Evolutionary conservation across 2,113 vertebrate genomes (phyloP), one percentile per base, ranked within the genome.

Genomic region (Calonectris borealis): DNA sequence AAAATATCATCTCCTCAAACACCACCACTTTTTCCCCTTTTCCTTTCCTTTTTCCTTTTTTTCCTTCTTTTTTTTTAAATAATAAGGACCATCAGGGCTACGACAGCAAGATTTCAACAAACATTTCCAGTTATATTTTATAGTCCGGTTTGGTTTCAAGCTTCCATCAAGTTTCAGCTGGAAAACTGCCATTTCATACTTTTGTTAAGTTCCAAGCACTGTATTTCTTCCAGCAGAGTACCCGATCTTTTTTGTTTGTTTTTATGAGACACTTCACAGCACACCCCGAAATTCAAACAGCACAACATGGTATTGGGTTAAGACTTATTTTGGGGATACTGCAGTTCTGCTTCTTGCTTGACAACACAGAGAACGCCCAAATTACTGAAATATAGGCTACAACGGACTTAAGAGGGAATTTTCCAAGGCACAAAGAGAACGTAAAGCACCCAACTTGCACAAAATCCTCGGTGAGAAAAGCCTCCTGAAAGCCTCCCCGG

Each of bases 291-390:
- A 64, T 24, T 36, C 40, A n/a, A 90, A 65, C 20, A 48, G 31
- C 4, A n/a, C 31, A 11, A 34, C 1, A 1, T 1, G 16, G 62
- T 42, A 21, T 44, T 6, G 2, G 36, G 16, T 25, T 16, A 54
- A 66, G 49, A 25, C 16, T 46, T 38, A 46, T 31, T n/a, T 3
- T 6, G 17, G 26, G 15, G 51, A 79, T 60, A 71, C 32, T 3
- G 20, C 72, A 75, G 40, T 25, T 40, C 54, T 61, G 60, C 29
- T 42, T 19, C 44, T 42, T 55, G 29, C n/a, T 69, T 42, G 13
- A 15, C 29, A 65, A 24, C 25, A 19, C 0, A 40, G 34, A 55
- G 88, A 90, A 46, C 4, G 1, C 25, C 29, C 26, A 10, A 46
- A 21, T 11, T 16, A 22, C 38, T 17, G 36, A 84, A 92, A 84